These are phyloP conservation scores for Anableps anableps DNA, from an alignment of 2,797 vertebrate species.

Conservation along the genomic window DNA sequence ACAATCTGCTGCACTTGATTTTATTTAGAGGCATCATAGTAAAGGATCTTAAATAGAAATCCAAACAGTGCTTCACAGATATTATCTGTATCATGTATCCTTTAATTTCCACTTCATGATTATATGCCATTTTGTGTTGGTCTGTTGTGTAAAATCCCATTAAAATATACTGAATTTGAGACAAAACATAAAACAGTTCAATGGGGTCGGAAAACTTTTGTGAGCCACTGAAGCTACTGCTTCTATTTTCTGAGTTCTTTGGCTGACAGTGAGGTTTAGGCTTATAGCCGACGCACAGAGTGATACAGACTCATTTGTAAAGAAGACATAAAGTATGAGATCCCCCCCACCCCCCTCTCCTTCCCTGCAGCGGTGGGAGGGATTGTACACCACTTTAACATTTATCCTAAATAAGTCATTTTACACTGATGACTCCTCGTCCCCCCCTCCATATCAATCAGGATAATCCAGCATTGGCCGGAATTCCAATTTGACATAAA, in stretches of 20 bases:
- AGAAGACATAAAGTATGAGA: constrained; percentile 26
- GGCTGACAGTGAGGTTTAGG: constrained; percentile 2
- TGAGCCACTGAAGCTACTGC: not conserved
- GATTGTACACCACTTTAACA: constrained; percentile 53
- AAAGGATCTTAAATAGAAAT: not conserved
- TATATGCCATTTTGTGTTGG: not conserved
- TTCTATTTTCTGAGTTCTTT: not conserved
- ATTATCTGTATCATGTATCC: not conserved
- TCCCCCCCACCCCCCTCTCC: not conserved
- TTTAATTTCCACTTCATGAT: not conserved
- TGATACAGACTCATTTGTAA: constrained; percentile 31
- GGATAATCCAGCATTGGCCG: constrained; percentile 66
- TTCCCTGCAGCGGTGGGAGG: constrained; percentile 19
- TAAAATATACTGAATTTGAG: not conserved
- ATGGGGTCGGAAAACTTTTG: not conserved
- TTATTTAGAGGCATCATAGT: not conserved
- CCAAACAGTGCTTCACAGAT: not conserved
- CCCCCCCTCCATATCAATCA: constrained; percentile 69
- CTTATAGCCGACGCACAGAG: constrained; percentile 8
- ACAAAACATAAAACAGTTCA: not conserved
- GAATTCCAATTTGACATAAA: constrained; percentile 47
- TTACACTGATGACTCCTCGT: constrained; percentile 64
- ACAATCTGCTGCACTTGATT: not conserved
- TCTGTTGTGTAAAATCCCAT: not conserved
- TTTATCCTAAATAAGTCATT: constrained; percentile 73